Percentiles rank a stretch among this genome's conserved stretches.
Evolutionary conservation across 2,888 invertebrate genomes (phyloP).

Genomic region (Eilema griseolum): DNA sequence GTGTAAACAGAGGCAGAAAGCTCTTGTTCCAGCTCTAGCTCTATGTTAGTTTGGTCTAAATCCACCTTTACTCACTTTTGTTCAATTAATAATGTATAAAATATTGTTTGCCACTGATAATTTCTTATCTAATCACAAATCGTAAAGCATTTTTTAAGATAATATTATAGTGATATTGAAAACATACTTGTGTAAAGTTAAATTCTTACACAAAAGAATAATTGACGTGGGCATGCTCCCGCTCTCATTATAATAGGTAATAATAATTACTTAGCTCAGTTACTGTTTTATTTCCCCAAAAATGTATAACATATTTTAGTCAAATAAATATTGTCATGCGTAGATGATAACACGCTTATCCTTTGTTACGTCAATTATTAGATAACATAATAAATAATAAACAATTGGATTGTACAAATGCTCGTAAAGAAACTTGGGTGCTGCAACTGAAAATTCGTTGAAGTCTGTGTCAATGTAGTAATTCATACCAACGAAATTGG

Average conservation of each 20-base stretch:
- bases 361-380: not conserved
- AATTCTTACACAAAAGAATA: not conserved
- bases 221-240: not conserved
- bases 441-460: not conserved
- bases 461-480: no score
- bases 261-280: not conserved
- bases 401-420: no score
- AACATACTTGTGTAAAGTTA: not conserved
- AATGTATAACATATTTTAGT: not conserved
- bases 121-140: not conserved
- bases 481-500: no score
- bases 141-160: not conserved
- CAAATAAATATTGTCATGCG: not conserved
- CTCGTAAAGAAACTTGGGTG: no score
- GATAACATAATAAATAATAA: not conserved
- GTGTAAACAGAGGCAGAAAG: no score
- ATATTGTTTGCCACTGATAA: conserved; percentile 3
- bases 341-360: not conserved
- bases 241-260: not conserved
- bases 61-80: not conserved
- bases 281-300: not conserved
- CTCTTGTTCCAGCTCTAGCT: no score
- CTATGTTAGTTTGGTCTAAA: no score
- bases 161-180: not conserved
- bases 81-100: not conserved